Conservation (phyloP, 2,797 vertebrate species). For the Intellagama lesueurii region DNA sequence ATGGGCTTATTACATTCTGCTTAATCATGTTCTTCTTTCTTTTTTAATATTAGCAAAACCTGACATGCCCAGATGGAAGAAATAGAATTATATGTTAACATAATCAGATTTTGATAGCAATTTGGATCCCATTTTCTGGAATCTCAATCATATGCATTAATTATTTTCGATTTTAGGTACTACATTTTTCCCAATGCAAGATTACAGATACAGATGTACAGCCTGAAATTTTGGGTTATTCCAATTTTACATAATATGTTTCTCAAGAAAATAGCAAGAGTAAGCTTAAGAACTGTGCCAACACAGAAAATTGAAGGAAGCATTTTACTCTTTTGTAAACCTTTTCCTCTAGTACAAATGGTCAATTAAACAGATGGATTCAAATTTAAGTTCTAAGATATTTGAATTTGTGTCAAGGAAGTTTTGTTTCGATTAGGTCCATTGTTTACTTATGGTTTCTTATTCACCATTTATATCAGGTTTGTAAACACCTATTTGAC, state of each 20-base stretch:
- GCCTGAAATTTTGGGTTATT: slow-evolving; percentile 53
- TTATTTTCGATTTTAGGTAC: not conserved
- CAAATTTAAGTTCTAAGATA: not conserved
- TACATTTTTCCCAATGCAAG: slow-evolving; percentile 21
- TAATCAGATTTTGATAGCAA: slow-evolving; percentile 24
- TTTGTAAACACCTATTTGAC: not conserved
- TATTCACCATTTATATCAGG: slow-evolving; percentile 10
- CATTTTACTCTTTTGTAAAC: not conserved
- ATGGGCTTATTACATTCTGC: slow-evolving; percentile 16
- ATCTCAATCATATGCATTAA: slow-evolving; percentile 24
- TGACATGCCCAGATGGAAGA: slow-evolving; percentile 12
- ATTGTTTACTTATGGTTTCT: not conserved
- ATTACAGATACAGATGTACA: slow-evolving; percentile 42
- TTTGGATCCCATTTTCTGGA: slow-evolving; percentile 45
- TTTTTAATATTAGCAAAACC: slow-evolving; percentile 44
- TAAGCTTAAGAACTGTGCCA: not conserved
- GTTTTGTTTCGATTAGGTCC: slow-evolving; percentile 35
- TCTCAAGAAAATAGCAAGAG: not conserved
- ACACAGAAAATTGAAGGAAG: not conserved
- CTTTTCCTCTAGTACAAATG: not conserved
- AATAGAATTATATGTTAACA: not conserved
- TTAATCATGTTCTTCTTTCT: not conserved
- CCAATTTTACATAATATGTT: slow-evolving; percentile 39
- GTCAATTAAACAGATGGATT: not conserved
- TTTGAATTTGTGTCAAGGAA: not conserved